A percentile compares a stretch with the other conserved stretches of the same genome.
phyloP scores from a whole-genome alignment of 2,888 invertebrate genomes.

The Micropterix aruncella region DNA sequence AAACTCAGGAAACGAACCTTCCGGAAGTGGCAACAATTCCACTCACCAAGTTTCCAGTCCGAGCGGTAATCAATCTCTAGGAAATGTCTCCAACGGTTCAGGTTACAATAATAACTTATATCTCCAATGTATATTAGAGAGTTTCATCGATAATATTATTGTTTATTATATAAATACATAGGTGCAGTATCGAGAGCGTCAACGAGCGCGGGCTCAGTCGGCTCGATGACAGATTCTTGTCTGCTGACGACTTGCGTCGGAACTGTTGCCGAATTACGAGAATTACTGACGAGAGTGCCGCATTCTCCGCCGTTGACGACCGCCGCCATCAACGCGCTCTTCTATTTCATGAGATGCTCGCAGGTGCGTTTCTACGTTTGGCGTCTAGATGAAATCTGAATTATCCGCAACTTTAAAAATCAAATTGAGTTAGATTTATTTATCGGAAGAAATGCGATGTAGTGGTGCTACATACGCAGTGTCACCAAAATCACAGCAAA shows the following conservation, averaged over 20 bases:
- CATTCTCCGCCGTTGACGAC: slow-evolving; percentile 44
- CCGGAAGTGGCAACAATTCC: neutral
- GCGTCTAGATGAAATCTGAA: too few species aligned
- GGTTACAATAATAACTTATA: slow-evolving; percentile 8
- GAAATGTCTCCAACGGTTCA: slow-evolving; percentile 13
- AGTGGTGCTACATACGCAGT: too few species aligned
- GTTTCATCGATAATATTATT: neutral
- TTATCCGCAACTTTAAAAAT: too few species aligned
- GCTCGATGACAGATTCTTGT: slow-evolving; percentile 46
- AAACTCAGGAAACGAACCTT: slow-evolving; percentile 14
- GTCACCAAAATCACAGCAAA: too few species aligned
- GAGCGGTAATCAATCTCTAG: slow-evolving; percentile 25
- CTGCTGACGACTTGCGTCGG: slow-evolving; percentile 82
- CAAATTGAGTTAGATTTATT: too few species aligned
- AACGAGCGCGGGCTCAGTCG: slow-evolving; percentile 19
- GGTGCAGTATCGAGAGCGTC: slow-evolving; percentile 7
- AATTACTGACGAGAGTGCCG: slow-evolving; percentile 49
- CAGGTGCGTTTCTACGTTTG: too few species aligned
- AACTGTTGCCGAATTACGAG: slow-evolving; percentile 63
- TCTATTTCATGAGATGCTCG: slow-evolving; percentile 87
- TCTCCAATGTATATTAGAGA: too few species aligned
- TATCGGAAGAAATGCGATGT: too few species aligned
- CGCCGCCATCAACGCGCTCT: slow-evolving; percentile 64
- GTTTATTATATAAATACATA: too few species aligned
- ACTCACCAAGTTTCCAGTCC: slow-evolving; percentile 23